Evolutionary conservation across 2,888 invertebrate genomes (phyloP).

Genomic region (Ichneumoninae sp.): DNA sequence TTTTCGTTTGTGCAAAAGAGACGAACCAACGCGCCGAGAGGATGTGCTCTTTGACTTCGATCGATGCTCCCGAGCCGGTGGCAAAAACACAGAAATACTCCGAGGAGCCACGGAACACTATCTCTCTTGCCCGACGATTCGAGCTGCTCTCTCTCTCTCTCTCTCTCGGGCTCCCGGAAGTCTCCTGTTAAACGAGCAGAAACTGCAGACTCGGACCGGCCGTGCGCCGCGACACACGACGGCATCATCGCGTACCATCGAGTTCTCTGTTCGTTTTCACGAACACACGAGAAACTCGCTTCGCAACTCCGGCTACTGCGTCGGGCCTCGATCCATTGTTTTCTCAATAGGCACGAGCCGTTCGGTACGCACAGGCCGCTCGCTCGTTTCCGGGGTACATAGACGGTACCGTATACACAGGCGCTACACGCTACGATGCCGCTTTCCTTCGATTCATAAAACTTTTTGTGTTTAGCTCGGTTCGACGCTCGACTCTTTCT

Average conservation of each 20-base stretch:
- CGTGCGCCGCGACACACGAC: constrained; percentile 2
- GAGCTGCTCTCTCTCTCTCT: constrained; percentile 23
- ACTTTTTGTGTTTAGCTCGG: constrained; percentile 11
- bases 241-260: constrained; percentile 42
- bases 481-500: constrained; percentile 46
- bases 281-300: constrained; percentile 35
- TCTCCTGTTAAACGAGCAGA: constrained; percentile 63
- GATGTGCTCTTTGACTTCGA: constrained; percentile 68
- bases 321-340: constrained; percentile 58
- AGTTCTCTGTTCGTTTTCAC: constrained; percentile 26
- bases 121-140: constrained; percentile 45
- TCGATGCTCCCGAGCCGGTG: constrained; percentile 62
- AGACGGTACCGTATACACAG: constrained; percentile 8
- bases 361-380: constrained; percentile 36
- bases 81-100: not conserved
- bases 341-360: constrained; percentile 58
- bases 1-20: constrained; percentile 63
- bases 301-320: constrained; percentile 34
- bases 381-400: constrained; percentile 54
- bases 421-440: constrained; percentile 37
- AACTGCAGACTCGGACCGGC: constrained; percentile 52
- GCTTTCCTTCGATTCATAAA: constrained; percentile 61
- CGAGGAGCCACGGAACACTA: not conserved
- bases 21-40: constrained; percentile 51
- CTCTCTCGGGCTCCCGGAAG: constrained; percentile 59